These are phyloP conservation scores for Himantopus leucocephalus DNA, from an alignment of 2,113 vertebrate genomes.

Conservation along the genomic window DNA sequence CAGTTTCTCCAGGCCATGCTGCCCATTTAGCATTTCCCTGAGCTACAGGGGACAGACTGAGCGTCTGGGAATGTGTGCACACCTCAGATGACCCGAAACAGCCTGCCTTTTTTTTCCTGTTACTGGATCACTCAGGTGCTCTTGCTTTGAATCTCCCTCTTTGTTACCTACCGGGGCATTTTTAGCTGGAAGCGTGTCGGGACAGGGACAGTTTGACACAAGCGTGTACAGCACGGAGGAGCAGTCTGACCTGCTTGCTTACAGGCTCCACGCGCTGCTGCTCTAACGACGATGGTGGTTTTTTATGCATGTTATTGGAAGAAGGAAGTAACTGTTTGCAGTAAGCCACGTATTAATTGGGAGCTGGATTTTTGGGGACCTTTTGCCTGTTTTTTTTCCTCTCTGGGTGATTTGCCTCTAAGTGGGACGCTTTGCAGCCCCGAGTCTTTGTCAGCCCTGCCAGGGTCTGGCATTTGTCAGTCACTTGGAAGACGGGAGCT, in stretches of 20 bases:
- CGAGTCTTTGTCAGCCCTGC: not conserved
- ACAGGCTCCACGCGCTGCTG: not conserved
- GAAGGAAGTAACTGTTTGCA: not conserved
- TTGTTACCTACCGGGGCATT: not conserved
- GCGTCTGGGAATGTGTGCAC: not conserved
- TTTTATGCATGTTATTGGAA: not conserved
- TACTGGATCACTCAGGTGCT: constrained; percentile 14
- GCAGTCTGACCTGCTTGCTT: not conserved
- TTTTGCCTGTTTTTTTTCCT: not conserved
- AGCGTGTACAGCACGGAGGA: not conserved
- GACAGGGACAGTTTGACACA: not conserved
- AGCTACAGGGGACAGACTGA: constrained; percentile 1
- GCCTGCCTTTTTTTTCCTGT: not conserved
- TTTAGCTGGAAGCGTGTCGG: not conserved
- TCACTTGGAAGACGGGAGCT: not conserved
- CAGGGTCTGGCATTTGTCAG: not conserved
- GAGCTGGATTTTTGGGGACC: not conserved
- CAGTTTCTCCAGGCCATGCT: not conserved
- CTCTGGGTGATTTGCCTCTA: not conserved
- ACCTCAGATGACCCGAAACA: not conserved
- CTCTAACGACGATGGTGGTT: not conserved
- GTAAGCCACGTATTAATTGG: not conserved
- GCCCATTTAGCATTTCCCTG: constrained; percentile 4
- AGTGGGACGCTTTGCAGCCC: not conserved
- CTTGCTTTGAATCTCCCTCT: constrained; percentile 6